Evolutionary conservation across 2,888 invertebrate species (phyloP).

Genomic region (Vannuccia rotundouncinata): DNA sequence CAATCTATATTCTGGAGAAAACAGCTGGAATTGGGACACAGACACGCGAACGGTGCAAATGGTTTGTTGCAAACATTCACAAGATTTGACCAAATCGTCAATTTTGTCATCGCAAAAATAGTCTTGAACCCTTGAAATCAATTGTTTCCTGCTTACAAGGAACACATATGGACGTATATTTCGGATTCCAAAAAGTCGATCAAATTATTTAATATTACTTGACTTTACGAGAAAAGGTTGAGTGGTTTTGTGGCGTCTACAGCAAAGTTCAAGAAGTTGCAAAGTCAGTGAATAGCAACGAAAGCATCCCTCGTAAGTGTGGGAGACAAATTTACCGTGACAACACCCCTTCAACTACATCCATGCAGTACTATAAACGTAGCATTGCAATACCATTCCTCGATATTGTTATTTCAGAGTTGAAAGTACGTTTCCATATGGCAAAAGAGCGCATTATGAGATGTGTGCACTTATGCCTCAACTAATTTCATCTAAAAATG

Average conservation of each 20-base stretch:
- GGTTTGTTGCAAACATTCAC: conserved; percentile 27
- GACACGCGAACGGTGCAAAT: background rate
- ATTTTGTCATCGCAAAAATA: conserved; percentile 29
- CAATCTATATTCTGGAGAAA: conserved; percentile 28
- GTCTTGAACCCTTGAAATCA: conserved; percentile 13
- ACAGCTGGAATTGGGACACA: conserved; percentile 28
- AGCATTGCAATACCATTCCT: conserved; percentile 31
- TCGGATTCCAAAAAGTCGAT: conserved; percentile 3
- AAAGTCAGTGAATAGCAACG: conserved; percentile 22
- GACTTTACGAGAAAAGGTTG: background rate
- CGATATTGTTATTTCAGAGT: conserved; percentile 28
- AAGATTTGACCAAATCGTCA: conserved; percentile 21
- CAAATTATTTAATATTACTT: conserved; percentile 1
- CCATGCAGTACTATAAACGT: conserved; percentile 10
- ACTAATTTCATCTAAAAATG: conserved; percentile 27
- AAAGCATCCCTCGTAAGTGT: conserved; percentile 13
- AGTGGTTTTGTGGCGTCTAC: background rate
- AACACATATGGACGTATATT: background rate
- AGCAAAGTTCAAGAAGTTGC: conserved; percentile 25
- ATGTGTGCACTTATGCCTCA: conserved; percentile 13
- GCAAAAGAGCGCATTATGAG: conserved; percentile 29
- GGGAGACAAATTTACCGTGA: conserved; percentile 22
- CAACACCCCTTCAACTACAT: conserved; percentile 19
- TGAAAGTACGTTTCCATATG: conserved; percentile 3
- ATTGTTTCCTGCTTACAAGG: background rate